Conservation (phyloP, 2,888 invertebrate species). For the Eupithecia vulgata region DNA sequence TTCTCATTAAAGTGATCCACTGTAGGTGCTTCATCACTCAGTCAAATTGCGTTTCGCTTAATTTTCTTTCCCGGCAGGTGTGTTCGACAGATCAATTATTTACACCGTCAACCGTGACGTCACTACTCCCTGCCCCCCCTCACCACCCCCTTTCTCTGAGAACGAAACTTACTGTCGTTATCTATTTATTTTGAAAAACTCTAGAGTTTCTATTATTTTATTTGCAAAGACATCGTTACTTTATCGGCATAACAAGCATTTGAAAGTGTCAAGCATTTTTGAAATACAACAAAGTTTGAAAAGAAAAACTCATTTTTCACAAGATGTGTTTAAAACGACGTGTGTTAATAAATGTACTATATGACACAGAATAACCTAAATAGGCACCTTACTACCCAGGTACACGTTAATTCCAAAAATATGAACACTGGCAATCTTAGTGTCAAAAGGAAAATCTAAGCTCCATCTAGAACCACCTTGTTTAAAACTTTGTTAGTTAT, state of each 20-base stretch:
- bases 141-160: slow-evolving; percentile 58
- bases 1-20: slow-evolving; percentile 82
- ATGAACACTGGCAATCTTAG: neutral
- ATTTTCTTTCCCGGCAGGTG: slow-evolving; percentile 84
- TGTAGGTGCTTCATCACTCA: slow-evolving; percentile 82
- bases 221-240: neutral
- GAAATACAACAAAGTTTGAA: neutral
- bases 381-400: neutral
- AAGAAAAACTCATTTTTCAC: neutral
- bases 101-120: slow-evolving; percentile 80
- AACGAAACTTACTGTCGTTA: slow-evolving; percentile 64
- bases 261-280: neutral
- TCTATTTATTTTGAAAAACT: slow-evolving; percentile 72
- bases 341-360: neutral
- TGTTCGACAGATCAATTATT: slow-evolving; percentile 85
- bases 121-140: slow-evolving; percentile 57
- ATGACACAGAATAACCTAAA: neutral
- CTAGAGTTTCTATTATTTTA: neutral
- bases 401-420: neutral
- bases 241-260: neutral
- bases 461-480: neutral
- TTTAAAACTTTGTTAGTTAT: slow-evolving; percentile 7
- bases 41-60: slow-evolving; percentile 84
- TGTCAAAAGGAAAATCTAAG: neutral
- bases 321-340: neutral